Percentiles rank a stretch among this genome's conserved stretches.
Evolutionary conservation across 2,888 invertebrate genomes (phyloP).

Genomic region (Amblyjoppa proteus): DNA sequence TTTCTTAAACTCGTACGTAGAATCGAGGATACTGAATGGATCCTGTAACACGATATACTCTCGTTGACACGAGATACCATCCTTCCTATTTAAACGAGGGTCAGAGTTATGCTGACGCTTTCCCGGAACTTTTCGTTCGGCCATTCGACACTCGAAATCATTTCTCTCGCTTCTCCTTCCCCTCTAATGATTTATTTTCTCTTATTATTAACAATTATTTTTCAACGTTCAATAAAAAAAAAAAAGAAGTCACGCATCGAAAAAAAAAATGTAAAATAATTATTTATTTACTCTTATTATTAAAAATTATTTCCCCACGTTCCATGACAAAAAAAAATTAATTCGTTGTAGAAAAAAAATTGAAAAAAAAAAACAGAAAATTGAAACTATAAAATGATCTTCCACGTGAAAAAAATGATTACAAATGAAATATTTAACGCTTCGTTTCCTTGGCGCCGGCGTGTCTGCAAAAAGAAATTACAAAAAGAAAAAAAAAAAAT

Average conservation of each 20-base stretch:
- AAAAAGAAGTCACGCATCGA: too few relatives aligned
- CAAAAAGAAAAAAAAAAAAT: constrained; percentile 45
- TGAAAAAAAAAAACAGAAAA: not conserved
- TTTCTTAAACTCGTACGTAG: constrained; percentile 50
- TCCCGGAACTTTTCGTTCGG: constrained; percentile 49
- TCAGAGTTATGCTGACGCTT: constrained; percentile 48
- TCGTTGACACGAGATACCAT: constrained; percentile 54
- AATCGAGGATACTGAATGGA: constrained; percentile 49
- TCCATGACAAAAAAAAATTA: not conserved
- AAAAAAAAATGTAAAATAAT: too few relatives aligned
- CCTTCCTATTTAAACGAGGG: constrained; percentile 53
- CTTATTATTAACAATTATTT: not conserved
- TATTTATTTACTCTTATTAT: not conserved
- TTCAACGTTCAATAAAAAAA: too few relatives aligned
- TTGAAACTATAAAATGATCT: not conserved
- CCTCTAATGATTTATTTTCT: not conserved
- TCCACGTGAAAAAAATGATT: not conserved
- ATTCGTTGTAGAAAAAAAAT: not conserved
- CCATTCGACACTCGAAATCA: constrained; percentile 19
- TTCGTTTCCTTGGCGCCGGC: not conserved
- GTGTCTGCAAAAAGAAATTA: not conserved
- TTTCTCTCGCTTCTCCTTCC: not conserved
- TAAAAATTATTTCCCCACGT: not conserved
- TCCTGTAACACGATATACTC: constrained; percentile 63
- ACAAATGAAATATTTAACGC: not conserved